These are phyloP conservation scores for Myzus persicae DNA, from an alignment of 1,140 invertebrate genomes.

Conservation along the genomic window DNA sequence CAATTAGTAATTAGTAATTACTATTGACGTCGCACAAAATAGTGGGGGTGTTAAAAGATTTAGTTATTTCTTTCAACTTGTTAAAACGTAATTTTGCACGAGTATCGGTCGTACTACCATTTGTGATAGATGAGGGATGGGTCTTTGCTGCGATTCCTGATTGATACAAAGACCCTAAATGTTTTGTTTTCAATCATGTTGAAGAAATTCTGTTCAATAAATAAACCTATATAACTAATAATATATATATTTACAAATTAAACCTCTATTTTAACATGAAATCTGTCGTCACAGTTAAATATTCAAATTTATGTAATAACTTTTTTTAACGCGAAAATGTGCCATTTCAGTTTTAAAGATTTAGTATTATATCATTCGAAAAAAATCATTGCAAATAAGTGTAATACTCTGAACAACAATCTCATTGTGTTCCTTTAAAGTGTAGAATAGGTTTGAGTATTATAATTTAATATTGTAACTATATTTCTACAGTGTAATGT, in stretches of 20 bases:
- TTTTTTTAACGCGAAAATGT: too few species aligned
- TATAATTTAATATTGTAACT: too few species aligned
- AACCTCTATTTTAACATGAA: background rate
- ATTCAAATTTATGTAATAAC: too few species aligned
- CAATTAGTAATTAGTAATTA: background rate
- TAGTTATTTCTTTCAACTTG: constrained; percentile 9
- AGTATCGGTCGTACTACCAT: background rate
- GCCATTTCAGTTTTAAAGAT: too few species aligned
- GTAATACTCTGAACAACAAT: too few species aligned
- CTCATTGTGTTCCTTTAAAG: too few species aligned
- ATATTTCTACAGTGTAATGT: background rate
- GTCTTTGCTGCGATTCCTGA: background rate
- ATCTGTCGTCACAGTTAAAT: too few species aligned
- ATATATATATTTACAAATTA: background rate
- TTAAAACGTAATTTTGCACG: background rate
- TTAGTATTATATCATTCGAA: background rate
- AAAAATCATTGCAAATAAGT: background rate
- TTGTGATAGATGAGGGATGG: background rate
- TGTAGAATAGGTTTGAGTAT: too few species aligned
- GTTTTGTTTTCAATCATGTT: background rate
- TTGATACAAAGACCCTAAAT: background rate
- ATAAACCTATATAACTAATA: background rate
- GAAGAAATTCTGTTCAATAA: background rate
- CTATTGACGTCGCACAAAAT: background rate
- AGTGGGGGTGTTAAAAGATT: background rate